These are phyloP conservation scores for Semnornis frantzii DNA, from an alignment of 2,113 vertebrate genomes.

Conservation along the genomic window DNA sequence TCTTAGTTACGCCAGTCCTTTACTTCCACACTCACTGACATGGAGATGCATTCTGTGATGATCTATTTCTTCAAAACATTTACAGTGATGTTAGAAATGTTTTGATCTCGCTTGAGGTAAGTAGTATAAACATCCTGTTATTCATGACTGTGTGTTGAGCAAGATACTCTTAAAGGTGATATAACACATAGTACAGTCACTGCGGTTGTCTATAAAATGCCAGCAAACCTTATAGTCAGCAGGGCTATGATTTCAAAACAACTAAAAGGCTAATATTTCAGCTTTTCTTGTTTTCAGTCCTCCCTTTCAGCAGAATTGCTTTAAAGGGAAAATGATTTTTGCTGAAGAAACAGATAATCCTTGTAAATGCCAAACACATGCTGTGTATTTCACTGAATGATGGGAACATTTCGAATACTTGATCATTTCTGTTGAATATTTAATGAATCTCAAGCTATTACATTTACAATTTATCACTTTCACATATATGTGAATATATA, in stretches of 20 bases:
- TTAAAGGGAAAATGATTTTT: constrained; percentile 25
- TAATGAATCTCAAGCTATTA: not conserved
- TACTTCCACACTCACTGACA: not conserved
- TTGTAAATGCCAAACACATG: not conserved
- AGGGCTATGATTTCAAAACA: not conserved
- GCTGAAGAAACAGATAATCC: not conserved
- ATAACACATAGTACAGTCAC: not conserved
- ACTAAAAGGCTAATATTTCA: not conserved
- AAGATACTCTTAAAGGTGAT: not conserved
- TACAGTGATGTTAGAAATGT: not conserved
- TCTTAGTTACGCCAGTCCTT: not conserved
- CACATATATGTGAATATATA: not conserved
- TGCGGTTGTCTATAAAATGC: not conserved
- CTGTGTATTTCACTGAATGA: not conserved
- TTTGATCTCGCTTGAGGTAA: constrained; percentile 12
- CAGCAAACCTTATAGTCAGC: not conserved
- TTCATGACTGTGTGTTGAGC: not conserved
- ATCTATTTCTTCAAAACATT: not conserved
- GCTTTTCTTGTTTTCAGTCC: not conserved
- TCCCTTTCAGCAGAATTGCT: not conserved
- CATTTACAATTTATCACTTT: not conserved
- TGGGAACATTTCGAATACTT: constrained; percentile 3
- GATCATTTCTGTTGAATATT: not conserved
- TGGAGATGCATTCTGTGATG: not conserved
- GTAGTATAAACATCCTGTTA: not conserved